phyloP scores from a whole-genome alignment of 2,113 vertebrate genomes.

The Solea solea region DNA sequence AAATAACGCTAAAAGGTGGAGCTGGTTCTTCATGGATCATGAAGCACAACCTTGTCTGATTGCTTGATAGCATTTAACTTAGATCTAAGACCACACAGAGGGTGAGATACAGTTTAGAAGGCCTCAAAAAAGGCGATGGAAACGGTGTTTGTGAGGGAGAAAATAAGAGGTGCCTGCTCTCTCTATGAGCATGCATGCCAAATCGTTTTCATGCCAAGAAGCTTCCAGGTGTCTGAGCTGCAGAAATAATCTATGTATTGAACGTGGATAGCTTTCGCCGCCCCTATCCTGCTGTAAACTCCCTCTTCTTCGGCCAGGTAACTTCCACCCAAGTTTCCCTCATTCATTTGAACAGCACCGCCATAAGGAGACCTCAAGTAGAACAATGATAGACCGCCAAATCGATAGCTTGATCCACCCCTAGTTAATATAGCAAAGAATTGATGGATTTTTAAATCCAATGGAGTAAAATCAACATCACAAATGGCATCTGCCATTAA shows the following conservation, averaged over 20 bases:
- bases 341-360: no score
- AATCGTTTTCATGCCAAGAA: slow-evolving; percentile 53
- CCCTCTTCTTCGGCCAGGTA: no score
- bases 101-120: slow-evolving; percentile 29
- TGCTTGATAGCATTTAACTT: not conserved
- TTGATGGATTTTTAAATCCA: no score
- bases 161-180: slow-evolving; percentile 32
- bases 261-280: no score
- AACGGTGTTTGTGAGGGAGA: slow-evolving; percentile 23
- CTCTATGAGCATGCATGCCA: not conserved
- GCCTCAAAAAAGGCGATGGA: not conserved
- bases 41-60: slow-evolving; percentile 15
- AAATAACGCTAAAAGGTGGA: slow-evolving; percentile 19
- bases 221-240: slow-evolving; percentile 58
- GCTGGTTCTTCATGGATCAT: not conserved
- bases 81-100: slow-evolving; percentile 24
- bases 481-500: no score
- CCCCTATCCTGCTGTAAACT: no score
- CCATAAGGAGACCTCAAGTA: no score
- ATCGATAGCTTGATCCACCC: no score
- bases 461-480: no score
- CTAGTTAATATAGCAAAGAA: no score
- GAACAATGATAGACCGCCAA: no score
- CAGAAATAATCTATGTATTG: slow-evolving; percentile 36
- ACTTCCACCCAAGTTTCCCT: no score